Base-by-base conservation (phyloP, 2,113 vertebrate species). In the Scalopus aquaticus region DNA sequence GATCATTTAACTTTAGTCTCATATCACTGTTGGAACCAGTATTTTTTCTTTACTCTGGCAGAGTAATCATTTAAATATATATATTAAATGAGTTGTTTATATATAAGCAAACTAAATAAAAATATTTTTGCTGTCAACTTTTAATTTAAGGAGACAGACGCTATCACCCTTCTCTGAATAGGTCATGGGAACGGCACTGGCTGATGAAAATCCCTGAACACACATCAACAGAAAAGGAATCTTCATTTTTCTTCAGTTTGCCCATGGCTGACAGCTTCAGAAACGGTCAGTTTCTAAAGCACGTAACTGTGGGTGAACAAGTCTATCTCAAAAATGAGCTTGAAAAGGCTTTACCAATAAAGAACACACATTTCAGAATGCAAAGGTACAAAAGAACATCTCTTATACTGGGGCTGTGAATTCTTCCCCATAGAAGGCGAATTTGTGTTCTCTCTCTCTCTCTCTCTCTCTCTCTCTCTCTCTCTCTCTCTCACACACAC, bases 81-180 rank as follows among this genome's bases (percentile, higher is more conserved):
- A 64, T 11, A 17, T 92, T 78, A 70, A 65, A 44, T n/a, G 51
- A 17, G 30, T 74, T 88, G 72, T 78, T 90, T 93, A 74, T 11
- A 26, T 28, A 24, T 83, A 76, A 72, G 82, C 46, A 83, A 89
- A 93, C 62, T 20, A 70, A 88, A 79, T 92, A 81, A 79, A 94
- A 76, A 87, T 70, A 73, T 49, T 35, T 42, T 87, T n/a, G 12
- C 56, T 19, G 5, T 73, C 37, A 56, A 79, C 56, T 88, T 96
- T 81, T 70, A 96, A 90, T 76, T 73, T 80, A 92, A 95, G 69
- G 73, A 69, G 92, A 86, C 32, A 88, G 72, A 85, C 77, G 56
- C 67, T 70, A 39, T 16, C 26, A 11, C 74, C 78, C 74, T 79
- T 70, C 39, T 51, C 77, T 46, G 64, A 64, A 16, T 5, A 89